Base-by-base conservation (phyloP, 2,113 vertebrate species). In the Archilochus colubris region DNA sequence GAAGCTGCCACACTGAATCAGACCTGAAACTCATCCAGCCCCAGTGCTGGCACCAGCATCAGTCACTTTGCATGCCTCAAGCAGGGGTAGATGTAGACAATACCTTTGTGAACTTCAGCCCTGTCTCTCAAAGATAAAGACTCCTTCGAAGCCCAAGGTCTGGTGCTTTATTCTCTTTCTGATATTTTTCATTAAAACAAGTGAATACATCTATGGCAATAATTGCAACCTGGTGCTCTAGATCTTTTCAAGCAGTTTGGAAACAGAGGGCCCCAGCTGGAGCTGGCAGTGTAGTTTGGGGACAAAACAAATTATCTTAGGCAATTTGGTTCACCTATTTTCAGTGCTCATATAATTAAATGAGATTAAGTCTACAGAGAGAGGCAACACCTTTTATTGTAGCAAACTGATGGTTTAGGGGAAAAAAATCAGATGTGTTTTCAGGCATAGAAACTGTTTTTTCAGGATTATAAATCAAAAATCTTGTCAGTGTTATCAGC, bases 241-340 rank as follows among this genome's bases (percentile, higher is more conserved):
- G 14, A 3, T 95, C 57, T 88, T 61, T 50, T 55, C 38, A 36
- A 44, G 67, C 46, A 10, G 14, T 78, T 78, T 76, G 86, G 64
- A 94, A 94, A 36, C n/a, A 48, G 74, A 87, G 38, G 33, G 38
- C 54, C 54, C 77, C 93, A 64, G 64, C 20, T 81, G 72, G 69
- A 90, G 54, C 53, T 68, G 27, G 53, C 24, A 61, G 79, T 27
- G 2, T 6, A 12, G 66, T 72, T 12, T 91, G 57, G 79, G 90
- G 73, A 86, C 73, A 78, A 88, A 93, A 81, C 53, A 92, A 64
- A 91, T 82, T 50, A 70, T 31, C 54, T 83, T 43, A 24, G 7
- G 64, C 73, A 88, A 68, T 86, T 67, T 46, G 20, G 30, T 75
- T 93, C 85, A 88, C 57, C 38, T 86, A 27, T 83, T 96, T 95